phyloP scores from a whole-genome alignment of 2,888 invertebrate genomes.

The Nineta flava region DNA sequence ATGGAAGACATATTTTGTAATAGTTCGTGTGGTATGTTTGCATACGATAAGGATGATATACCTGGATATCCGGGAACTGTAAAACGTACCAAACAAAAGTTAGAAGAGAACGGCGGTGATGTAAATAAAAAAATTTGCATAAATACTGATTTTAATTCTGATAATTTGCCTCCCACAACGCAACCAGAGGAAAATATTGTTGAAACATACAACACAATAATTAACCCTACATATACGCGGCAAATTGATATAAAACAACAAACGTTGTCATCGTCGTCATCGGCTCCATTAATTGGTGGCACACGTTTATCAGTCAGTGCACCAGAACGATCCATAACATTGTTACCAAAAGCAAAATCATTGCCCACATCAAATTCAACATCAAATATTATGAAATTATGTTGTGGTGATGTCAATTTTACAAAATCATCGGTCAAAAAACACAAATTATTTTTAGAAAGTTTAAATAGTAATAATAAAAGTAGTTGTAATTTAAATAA shows the following conservation, averaged over 20 bases:
- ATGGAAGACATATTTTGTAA: slow-evolving; percentile 15
- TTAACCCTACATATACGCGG: slow-evolving; percentile 9
- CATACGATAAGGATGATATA: slow-evolving; percentile 41
- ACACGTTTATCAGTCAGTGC: slow-evolving; percentile 43
- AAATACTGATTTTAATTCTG: slow-evolving; percentile 20
- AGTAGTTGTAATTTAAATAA: slow-evolving; percentile 12
- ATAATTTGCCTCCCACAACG: slow-evolving; percentile 8
- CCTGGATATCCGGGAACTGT: slow-evolving; percentile 53
- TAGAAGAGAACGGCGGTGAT: slow-evolving; percentile 35
- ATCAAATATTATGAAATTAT: neutral
- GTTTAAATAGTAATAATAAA: slow-evolving; percentile 25
- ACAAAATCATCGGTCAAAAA: slow-evolving; percentile 31
- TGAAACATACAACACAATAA: slow-evolving; percentile 22
- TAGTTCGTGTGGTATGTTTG: slow-evolving; percentile 32
- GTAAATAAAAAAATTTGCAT: slow-evolving; percentile 21
- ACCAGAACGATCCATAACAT: slow-evolving; percentile 34
- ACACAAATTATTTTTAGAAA: slow-evolving; percentile 34
- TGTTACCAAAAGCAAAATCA: neutral
- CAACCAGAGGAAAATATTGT: slow-evolving; percentile 19
- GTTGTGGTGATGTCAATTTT: neutral
- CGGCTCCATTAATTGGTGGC: slow-evolving; percentile 22
- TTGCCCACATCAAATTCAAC: neutral
- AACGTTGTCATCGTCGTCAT: slow-evolving; percentile 23
- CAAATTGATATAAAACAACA: slow-evolving; percentile 26
- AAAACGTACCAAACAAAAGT: slow-evolving; percentile 48